phyloP scores from a whole-genome alignment of 2,888 invertebrate species.

The Polyommatus icarus region DNA sequence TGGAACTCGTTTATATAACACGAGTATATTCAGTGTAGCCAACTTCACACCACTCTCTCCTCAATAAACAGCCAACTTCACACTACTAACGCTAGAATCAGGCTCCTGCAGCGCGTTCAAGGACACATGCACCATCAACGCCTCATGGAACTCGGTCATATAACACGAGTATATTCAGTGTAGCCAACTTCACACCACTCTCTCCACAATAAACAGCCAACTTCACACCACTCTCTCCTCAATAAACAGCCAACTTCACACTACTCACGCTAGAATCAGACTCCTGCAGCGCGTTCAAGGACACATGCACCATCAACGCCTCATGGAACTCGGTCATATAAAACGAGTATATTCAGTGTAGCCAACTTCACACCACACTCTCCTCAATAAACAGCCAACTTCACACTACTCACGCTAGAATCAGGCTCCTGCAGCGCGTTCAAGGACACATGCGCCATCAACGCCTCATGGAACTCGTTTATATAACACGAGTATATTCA shows the following conservation, averaged over 20 bases:
- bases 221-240: background rate
- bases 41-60: background rate
- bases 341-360: too few relatives aligned
- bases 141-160: constrained; percentile 91
- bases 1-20: constrained; percentile 88
- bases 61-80: background rate
- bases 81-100: constrained; percentile 74
- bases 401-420: constrained; percentile 64
- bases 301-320: constrained; percentile 89
- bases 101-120: constrained; percentile 90
- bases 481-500: constrained; percentile 58
- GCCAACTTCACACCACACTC: too few relatives aligned
- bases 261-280: constrained; percentile 81
- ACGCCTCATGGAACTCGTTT: constrained; percentile 88
- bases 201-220: too few relatives aligned
- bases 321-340: constrained; percentile 92
- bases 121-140: constrained; percentile 90
- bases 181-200: too few relatives aligned
- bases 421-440: constrained; percentile 90
- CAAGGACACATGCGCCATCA: constrained; percentile 91
- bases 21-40: too few relatives aligned
- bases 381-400: too few relatives aligned
- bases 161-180: too few relatives aligned
- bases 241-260: background rate
- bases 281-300: constrained; percentile 89